Base-by-base conservation (phyloP, 2,113 vertebrate species). In the Hassar affinis region DNA sequence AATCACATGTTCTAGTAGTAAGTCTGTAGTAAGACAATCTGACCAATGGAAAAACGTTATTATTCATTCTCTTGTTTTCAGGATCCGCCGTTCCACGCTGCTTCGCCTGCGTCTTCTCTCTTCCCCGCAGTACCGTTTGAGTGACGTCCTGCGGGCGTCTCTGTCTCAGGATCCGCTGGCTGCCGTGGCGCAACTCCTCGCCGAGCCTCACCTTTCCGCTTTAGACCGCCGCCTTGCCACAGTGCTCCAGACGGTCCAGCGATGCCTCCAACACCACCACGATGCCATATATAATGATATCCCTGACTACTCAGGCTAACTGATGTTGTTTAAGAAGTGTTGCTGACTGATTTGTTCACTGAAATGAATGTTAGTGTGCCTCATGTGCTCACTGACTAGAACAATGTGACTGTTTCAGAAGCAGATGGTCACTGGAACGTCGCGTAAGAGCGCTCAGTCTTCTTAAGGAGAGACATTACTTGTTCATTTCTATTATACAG, bases 11-110 rank as follows among this genome's bases (percentile, higher is more conserved):
- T 9, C n/a, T n/a, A n/a, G n/a, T n/a, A n/a, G n/a, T n/a, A n/a
- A n/a, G n/a, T n/a, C n/a, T n/a, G n/a, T n/a, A n/a, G n/a, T 18
- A 66, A 45, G 42, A 3, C 10, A 69, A 45, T n/a, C n/a, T 66
- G 30, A 66, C 62, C 6, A 25, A 6, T 30, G 47, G 10, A 74
- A 45, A 71, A 17, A 2, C 17, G 25, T 20, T 30, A 4, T 11
- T 33, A 30, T 49, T 69, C 5, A 35, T 4, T 61, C 4, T 66
- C n/a, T 35, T 52, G 22, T 27, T 80, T 35, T 72, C 83, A 96
- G 96, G 86, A 93, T 95, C 79, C 94, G 94, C 84, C 95, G 88
- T 25, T 94, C 94, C 0, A 95, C 94, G 0, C 94, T 92, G 89
- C 89, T 93, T 42, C 92, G 94, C 20, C 91, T 95, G 17, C 90